phyloP scores from a whole-genome alignment of 2,113 vertebrate species.

The Puma concolor region DNA sequence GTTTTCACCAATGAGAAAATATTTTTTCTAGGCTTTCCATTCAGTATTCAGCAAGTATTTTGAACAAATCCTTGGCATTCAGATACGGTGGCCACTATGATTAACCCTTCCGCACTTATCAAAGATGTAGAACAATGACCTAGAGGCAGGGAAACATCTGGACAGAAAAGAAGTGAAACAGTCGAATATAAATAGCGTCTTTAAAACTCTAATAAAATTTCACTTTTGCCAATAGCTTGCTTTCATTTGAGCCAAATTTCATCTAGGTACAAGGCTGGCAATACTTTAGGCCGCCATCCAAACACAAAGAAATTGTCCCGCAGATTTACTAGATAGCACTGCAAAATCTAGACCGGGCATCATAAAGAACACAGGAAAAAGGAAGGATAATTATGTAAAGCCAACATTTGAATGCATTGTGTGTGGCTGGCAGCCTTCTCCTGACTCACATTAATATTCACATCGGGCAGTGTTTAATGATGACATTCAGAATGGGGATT shows the following conservation, averaged over 20 bases:
- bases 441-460: slow-evolving; percentile 79
- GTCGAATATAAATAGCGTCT: background rate
- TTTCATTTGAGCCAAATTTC: slow-evolving; percentile 48
- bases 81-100: background rate
- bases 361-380: slow-evolving; percentile 68
- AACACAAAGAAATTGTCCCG: slow-evolving; percentile 55
- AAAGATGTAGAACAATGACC: background rate
- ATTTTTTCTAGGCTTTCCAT: slow-evolving; percentile 1
- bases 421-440: slow-evolving; percentile 75
- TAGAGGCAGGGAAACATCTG: background rate
- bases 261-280: slow-evolving; percentile 17
- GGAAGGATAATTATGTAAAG: slow-evolving; percentile 74
- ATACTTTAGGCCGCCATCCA: slow-evolving; percentile 59
- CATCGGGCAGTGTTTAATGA: slow-evolving; percentile 79
- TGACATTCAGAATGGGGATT: slow-evolving; percentile 75
- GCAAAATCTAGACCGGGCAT: slow-evolving; percentile 61
- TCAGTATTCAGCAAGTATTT: background rate
- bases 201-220: slow-evolving; percentile 54
- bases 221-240: slow-evolving; percentile 22
- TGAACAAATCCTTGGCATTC: background rate
- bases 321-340: slow-evolving; percentile 61
- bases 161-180: background rate
- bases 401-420: slow-evolving; percentile 76
- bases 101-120: background rate
- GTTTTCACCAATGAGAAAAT: background rate